These are phyloP conservation scores for Labeo calbasu DNA, from an alignment of 2,797 vertebrate species.

Conservation along the genomic window DNA sequence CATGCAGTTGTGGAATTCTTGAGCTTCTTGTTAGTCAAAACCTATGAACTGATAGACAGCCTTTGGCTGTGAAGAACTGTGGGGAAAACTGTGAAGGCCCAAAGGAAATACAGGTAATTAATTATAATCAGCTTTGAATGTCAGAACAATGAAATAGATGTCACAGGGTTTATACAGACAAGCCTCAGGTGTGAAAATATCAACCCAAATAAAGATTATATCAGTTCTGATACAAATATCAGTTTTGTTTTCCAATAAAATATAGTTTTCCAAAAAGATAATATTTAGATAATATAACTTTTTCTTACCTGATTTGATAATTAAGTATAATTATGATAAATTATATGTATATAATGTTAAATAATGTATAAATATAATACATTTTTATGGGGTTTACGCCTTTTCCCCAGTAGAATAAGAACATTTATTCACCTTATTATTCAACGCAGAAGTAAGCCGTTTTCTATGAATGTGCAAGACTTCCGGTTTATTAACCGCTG, in stretches of 20 bases:
- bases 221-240: no score
- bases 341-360: no score
- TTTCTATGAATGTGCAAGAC: no score
- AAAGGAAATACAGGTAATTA: background rate
- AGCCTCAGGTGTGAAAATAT: background rate
- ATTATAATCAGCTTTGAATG: background rate
- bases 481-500: no score
- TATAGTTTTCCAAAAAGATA: background rate
- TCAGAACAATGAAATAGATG: background rate
- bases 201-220: background rate
- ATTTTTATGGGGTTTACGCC: background rate
- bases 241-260: background rate
- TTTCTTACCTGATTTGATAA: background rate
- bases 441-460: no score
- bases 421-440: background rate
- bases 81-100: background rate
- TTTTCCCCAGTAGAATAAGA: background rate
- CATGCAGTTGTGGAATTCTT: constrained; percentile 71
- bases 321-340: no score
- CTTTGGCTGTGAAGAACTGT: constrained; percentile 17
- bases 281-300: background rate
- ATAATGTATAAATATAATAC: background rate
- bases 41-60: constrained; percentile 65
- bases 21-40: constrained; percentile 64
- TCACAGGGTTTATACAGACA: background rate